These are phyloP conservation scores for Heterocephalus glaber DNA, from an alignment of 2,113 vertebrate species.

Conservation along the genomic window DNA sequence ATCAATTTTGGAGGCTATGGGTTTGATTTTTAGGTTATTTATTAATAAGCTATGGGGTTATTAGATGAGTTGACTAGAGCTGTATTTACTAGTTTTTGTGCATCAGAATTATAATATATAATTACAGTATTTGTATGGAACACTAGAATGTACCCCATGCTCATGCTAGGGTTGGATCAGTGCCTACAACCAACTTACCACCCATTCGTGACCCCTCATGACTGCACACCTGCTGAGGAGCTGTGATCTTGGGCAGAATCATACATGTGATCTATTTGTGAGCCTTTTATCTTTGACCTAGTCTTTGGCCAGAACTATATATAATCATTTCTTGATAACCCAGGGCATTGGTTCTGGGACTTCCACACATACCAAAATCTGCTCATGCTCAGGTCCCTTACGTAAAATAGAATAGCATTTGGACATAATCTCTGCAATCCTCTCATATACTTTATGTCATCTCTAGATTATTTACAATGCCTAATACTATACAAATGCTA, in stretches of 20 bases:
- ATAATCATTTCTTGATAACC: background rate
- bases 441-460: background rate
- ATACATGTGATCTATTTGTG: background rate
- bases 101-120: background rate
- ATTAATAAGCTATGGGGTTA: background rate
- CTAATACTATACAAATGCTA: background rate
- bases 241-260: background rate
- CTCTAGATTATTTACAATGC: background rate
- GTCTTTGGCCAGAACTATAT: background rate
- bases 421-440: background rate
- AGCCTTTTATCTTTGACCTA: background rate
- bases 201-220: too few species aligned
- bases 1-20: background rate
- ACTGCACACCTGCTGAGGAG: background rate
- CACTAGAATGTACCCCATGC: fast-evolving
- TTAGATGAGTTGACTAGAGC: background rate
- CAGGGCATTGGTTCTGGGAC: background rate
- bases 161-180: too few species aligned
- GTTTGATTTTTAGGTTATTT: background rate
- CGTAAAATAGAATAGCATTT: background rate
- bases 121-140: background rate
- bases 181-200: background rate
- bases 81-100: background rate
- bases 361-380: background rate
- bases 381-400: fast-evolving